Evolutionary conservation across 2,113 vertebrate species (phyloP).

Genomic region (Atherinomorus stipes): DNA sequence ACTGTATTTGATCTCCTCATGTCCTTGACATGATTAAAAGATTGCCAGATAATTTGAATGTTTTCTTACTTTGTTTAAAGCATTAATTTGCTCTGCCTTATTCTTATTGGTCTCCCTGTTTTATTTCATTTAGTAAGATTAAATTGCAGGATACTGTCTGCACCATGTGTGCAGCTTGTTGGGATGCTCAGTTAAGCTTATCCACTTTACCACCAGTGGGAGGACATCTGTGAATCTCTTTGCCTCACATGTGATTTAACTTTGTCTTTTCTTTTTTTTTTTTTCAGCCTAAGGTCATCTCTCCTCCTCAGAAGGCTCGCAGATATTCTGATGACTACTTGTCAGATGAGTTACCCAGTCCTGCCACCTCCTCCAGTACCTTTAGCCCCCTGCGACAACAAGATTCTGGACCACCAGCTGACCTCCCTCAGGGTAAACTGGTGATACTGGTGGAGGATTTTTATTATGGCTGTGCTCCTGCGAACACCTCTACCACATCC

Average conservation of each 20-base stretch:
- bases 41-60: too few relatives aligned
- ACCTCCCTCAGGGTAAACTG: conserved; percentile 35
- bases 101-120: too few relatives aligned
- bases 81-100: too few relatives aligned
- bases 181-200: too few relatives aligned
- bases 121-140: too few relatives aligned
- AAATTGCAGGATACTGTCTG: too few relatives aligned
- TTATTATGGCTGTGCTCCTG: conserved; percentile 57
- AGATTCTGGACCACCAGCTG: fast-evolving
- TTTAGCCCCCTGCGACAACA: background rate
- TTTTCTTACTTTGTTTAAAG: too few relatives aligned
- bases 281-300: conserved; percentile 19
- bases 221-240: too few relatives aligned
- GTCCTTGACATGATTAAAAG: too few relatives aligned
- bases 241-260: background rate
- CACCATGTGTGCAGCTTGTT: too few relatives aligned
- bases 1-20: too few relatives aligned
- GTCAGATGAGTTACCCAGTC: background rate
- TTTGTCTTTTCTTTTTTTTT: conserved; percentile 9
- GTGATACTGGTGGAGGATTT: conserved; percentile 76
- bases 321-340: conserved; percentile 10
- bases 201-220: too few relatives aligned
- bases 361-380: fast-evolving
- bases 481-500: fast-evolving
- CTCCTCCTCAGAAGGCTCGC: background rate